These are phyloP conservation scores for Cebidichthys violaceus DNA, from an alignment of 2,113 vertebrate genomes.

Conservation along the genomic window DNA sequence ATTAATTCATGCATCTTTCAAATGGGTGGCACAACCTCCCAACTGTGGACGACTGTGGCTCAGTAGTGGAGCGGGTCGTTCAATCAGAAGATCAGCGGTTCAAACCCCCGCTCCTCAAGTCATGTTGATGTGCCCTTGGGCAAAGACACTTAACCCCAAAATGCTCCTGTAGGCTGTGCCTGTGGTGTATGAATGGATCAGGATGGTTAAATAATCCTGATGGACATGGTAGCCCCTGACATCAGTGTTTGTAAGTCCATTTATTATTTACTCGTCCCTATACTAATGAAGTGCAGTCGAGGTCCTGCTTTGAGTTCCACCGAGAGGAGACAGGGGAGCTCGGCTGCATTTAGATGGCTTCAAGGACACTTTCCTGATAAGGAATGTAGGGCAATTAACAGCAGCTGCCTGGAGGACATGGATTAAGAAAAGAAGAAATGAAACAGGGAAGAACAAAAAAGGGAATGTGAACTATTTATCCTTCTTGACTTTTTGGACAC, in stretches of 20 bases:
- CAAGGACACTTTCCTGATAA: constrained; percentile 65
- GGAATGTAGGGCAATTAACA: constrained; percentile 77
- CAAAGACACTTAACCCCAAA: too few species aligned
- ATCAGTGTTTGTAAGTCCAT: neutral
- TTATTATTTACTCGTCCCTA: neutral
- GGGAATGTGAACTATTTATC: constrained; percentile 20
- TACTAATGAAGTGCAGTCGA: neutral
- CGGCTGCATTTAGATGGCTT: constrained; percentile 64
- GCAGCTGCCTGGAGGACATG: constrained; percentile 59
- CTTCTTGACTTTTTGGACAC: constrained; percentile 13
- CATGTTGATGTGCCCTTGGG: too few species aligned
- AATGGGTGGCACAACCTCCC: neutral
- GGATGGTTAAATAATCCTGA: too few species aligned
- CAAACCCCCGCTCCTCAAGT: too few species aligned
- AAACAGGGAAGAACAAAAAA: constrained; percentile 6
- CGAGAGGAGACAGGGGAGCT: constrained; percentile 47
- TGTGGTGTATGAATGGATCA: too few species aligned
- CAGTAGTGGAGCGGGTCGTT: too few species aligned
- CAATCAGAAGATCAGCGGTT: too few species aligned
- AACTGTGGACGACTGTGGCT: too few species aligned
- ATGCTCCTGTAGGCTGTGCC: too few species aligned
- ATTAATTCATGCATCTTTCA: neutral
- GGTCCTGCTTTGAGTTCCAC: constrained; percentile 41
- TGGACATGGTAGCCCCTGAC: too few species aligned
- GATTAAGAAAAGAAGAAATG: constrained; percentile 39